Conservation (phyloP, 2,113 vertebrate genomes). For the Microcebus ravelobensis region DNA sequence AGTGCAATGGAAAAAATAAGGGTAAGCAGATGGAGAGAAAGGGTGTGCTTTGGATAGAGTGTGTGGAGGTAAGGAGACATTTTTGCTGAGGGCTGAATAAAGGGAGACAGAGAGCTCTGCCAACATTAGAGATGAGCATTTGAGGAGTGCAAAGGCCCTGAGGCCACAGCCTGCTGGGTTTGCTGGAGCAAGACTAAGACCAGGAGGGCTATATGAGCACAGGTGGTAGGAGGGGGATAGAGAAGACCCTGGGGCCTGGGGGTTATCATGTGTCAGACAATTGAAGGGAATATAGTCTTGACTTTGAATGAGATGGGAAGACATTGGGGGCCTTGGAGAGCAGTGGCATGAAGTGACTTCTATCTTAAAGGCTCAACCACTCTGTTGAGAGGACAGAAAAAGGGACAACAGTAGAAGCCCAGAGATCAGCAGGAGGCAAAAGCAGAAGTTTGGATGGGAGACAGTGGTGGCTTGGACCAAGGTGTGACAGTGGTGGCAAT, state of each 20-base stretch:
- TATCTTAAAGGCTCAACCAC: not conserved
- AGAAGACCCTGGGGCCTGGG: not conserved
- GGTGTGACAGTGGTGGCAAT: fast-evolving
- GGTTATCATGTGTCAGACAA: not conserved
- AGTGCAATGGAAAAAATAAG: not conserved
- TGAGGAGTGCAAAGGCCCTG: not conserved
- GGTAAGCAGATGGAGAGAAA: not conserved
- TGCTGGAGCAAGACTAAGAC: not conserved
- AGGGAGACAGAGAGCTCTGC: not conserved
- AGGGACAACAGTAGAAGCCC: not conserved
- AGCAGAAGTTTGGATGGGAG: not conserved
- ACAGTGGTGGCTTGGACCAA: not conserved
- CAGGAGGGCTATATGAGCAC: not conserved
- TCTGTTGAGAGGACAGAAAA: not conserved
- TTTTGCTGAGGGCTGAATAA: not conserved
- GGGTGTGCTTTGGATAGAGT: not conserved
- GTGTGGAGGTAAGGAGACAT: not conserved
- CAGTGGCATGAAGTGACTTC: not conserved
- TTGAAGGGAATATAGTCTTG: not conserved
- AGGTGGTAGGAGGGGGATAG: not conserved
- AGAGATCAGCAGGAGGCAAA: not conserved
- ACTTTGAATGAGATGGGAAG: not conserved
- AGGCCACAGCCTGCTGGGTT: not conserved
- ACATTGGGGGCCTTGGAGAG: not conserved
- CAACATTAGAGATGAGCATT: not conserved